Evolutionary conservation across 2,888 invertebrate genomes (phyloP), one percentile per base, ranked within the genome.

Genomic region (Heliconius ethilla): DNA sequence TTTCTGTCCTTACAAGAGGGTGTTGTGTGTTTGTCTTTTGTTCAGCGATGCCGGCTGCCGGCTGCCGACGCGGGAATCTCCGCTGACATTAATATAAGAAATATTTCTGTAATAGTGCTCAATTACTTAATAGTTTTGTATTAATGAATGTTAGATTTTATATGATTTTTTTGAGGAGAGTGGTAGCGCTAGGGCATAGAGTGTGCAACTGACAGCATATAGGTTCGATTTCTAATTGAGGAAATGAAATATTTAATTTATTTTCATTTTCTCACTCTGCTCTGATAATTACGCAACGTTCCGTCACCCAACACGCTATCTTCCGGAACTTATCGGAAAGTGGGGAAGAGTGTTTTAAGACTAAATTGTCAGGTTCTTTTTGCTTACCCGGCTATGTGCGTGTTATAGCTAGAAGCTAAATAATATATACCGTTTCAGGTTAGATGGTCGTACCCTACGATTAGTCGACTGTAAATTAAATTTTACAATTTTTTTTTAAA

Each of bases 11-110:
- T 85, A 85, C 87, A 84, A 85, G 87, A 86, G 85, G 89, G 90
- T 88, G 91, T 89, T 90, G 89, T 88, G 89, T 91, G 90, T 90
- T 91, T 90, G 90, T 90, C 90, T 89, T 88, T 89, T 89, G 91
- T 90, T 88, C 88, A 89, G 89, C 89, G 90, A 89, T 88, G 89
- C 87, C 84, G 87, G 77, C 70, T 70, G 89, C 87, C 84, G 87
- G 77, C 70, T 70, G 87, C 87, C 86, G 87, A 87, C 86, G 83
- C 86, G 84, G 88, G 87, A 88, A 87, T 87, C 85, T 84, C 83
- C 84, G 83, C 83, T 75, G 80, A 82, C 82, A 80, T 75, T 80
- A 78, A 79, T 75, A 78, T 75, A 76, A 77, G 78, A 78, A 79
- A 79, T 81, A 81, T 81, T 82, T 80, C 80, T 80, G 33, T 78